Conservation (phyloP, 1,140 invertebrate species). For the Procambarus virginalis region DNA sequence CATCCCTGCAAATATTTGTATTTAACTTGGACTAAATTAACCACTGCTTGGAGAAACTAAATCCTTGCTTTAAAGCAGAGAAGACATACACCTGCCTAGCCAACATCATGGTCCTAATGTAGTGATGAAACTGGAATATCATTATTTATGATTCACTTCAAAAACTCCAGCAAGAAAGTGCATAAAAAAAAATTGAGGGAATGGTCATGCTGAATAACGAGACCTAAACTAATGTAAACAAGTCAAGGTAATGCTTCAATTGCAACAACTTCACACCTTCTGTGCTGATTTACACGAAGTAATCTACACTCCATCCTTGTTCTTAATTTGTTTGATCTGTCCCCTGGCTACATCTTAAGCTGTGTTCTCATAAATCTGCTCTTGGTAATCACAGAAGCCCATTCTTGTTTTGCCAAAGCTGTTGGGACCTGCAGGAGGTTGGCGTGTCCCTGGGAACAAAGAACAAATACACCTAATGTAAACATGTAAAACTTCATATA, state of each 20-base stretch:
- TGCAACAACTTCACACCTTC: not conserved
- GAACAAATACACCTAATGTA: not conserved
- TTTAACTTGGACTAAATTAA: too few relatives aligned
- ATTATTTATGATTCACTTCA: too few relatives aligned
- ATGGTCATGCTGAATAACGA: not conserved
- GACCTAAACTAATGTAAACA: not conserved
- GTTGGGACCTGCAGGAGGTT: constrained; percentile 91
- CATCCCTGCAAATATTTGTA: too few relatives aligned
- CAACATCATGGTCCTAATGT: too few relatives aligned
- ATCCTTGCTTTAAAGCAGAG: too few relatives aligned
- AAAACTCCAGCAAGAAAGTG: too few relatives aligned
- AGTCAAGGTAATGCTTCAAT: not conserved
- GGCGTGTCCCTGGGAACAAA: constrained; percentile 84
- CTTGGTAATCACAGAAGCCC: constrained; percentile 92
- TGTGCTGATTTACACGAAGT: not conserved
- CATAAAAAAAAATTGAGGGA: not conserved
- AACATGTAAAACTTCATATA: too few relatives aligned
- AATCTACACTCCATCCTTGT: constrained; percentile 9
- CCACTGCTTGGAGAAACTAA: too few relatives aligned
- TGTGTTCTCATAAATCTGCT: constrained; percentile 93
- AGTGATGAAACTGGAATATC: too few relatives aligned
- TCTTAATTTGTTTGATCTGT: constrained; percentile 31
- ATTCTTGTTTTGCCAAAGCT: constrained; percentile 95
- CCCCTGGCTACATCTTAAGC: constrained; percentile 78
- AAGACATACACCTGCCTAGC: too few relatives aligned